These are phyloP conservation scores for Pseudorhombus dupliciocellatus DNA, from an alignment of 2,113 vertebrate genomes.

Conservation along the genomic window DNA sequence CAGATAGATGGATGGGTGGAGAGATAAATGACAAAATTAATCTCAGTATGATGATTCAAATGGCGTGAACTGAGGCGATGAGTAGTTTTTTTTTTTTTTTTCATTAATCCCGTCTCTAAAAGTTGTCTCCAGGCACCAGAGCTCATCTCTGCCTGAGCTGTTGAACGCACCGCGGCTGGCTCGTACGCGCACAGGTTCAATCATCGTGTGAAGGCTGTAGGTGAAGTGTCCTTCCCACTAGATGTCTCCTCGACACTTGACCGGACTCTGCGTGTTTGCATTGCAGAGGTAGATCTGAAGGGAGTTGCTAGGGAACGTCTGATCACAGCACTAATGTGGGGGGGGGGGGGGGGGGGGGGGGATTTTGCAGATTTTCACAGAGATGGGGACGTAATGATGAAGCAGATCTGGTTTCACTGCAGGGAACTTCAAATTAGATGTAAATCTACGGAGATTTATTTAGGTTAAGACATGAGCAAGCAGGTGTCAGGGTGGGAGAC, in stretches of 20 bases:
- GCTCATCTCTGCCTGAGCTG: neutral
- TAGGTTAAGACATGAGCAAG: neutral
- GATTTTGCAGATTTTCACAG: neutral
- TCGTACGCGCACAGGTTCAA: neutral
- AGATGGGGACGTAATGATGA: neutral
- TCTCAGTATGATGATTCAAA: neutral
- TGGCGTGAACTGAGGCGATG: neutral
- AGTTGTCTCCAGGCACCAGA: neutral
- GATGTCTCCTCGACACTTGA: constrained; percentile 11
- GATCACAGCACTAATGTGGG: constrained; percentile 6
- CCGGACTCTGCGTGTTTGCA: constrained; percentile 21
- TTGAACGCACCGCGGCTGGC: neutral
- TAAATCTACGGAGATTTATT: neutral
- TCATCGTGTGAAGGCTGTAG: constrained; percentile 1
- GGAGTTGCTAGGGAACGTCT: constrained; percentile 49
- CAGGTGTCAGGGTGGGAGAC: too few species aligned
- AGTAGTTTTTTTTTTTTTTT: too few species aligned
- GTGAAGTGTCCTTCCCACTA: constrained; percentile 9
- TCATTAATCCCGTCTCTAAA: too few species aligned
- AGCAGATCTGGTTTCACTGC: neutral
- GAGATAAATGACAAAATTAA: neutral
- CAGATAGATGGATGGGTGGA: too few species aligned
- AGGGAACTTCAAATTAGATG: too few species aligned
- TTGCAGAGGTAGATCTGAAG: constrained; percentile 3
- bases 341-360: too few species aligned